These are phyloP conservation scores for Conopomorpha cramerella DNA, from an alignment of 1,140 invertebrate species.

Conservation along the genomic window DNA sequence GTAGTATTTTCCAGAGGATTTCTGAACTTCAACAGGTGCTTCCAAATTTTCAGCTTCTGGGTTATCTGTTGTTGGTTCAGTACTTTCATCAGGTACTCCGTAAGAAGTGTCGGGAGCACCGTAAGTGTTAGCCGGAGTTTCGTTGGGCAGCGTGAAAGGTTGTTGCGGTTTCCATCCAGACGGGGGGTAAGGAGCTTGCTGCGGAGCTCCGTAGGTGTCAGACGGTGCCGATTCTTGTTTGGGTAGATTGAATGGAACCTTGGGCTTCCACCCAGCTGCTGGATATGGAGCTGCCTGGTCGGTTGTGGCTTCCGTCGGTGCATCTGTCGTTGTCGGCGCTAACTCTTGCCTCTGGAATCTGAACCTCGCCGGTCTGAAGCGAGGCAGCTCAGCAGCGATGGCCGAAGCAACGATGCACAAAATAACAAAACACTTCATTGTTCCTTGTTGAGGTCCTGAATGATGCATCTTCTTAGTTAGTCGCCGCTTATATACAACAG, in stretches of 20 bases:
- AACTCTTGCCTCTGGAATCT: conserved; percentile 3
- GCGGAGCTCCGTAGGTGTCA: too few relatives aligned
- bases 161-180: conserved; percentile 11
- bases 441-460: not conserved
- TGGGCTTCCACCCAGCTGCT: too few relatives aligned
- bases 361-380: conserved; percentile 2
- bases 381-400: conserved; percentile 2
- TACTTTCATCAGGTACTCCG: conserved; percentile 7
- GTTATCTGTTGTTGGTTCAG: not conserved
- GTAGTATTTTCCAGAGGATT: not conserved
- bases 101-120: conserved; percentile 8
- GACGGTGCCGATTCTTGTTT: too few relatives aligned
- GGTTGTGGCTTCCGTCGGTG: conserved; percentile 1
- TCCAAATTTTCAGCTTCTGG: not conserved
- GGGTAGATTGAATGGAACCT: too few relatives aligned
- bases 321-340: conserved; percentile 2
- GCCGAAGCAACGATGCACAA: not conserved
- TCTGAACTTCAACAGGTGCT: conserved; percentile 1
- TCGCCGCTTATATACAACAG: too few relatives aligned
- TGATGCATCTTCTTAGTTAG: too few relatives aligned
- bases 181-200: conserved; percentile 1
- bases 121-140: conserved; percentile 1
- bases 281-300: too few relatives aligned
- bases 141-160: conserved; percentile 7
- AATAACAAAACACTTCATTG: conserved; percentile 1